These are phyloP conservation scores for Leptoclinus maculatus DNA, from an alignment of 2,797 vertebrate species.

Conservation along the genomic window DNA sequence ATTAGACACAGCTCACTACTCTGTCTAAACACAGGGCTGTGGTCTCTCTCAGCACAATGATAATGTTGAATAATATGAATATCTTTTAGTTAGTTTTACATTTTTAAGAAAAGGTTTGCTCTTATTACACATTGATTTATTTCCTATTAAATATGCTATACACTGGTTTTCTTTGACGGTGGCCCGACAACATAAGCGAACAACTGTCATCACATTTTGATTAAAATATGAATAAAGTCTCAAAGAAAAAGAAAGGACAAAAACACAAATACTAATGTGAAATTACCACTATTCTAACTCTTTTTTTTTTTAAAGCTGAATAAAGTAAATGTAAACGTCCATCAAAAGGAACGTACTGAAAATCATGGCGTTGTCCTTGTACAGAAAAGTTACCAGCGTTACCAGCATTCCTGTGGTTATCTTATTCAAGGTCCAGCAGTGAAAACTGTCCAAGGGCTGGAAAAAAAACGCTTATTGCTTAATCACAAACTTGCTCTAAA, in stretches of 20 bases:
- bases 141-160: neutral
- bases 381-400: neutral
- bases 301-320: neutral
- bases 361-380: neutral
- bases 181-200: neutral
- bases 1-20: slow-evolving; percentile 74
- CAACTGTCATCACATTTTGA: neutral
- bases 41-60: slow-evolving; percentile 49
- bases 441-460: neutral
- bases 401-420: neutral
- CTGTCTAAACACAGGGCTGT: slow-evolving; percentile 65
- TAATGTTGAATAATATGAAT: slow-evolving; percentile 29
- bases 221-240: neutral
- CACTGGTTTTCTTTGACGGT: neutral
- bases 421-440: slow-evolving; percentile 17
- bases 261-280: neutral
- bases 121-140: neutral
- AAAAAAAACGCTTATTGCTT: slow-evolving; percentile 1
- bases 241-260: neutral
- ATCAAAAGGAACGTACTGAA: neutral
- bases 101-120: slow-evolving; percentile 7
- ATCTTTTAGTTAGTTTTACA: neutral
- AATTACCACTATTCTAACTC: neutral
- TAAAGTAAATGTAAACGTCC: neutral
- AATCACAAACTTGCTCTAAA: slow-evolving; percentile 13